Evolutionary conservation across 1,140 invertebrate species (phyloP), one percentile per base, ranked within the genome.

Genomic region (Stenopsyche tienmushanensis): DNA sequence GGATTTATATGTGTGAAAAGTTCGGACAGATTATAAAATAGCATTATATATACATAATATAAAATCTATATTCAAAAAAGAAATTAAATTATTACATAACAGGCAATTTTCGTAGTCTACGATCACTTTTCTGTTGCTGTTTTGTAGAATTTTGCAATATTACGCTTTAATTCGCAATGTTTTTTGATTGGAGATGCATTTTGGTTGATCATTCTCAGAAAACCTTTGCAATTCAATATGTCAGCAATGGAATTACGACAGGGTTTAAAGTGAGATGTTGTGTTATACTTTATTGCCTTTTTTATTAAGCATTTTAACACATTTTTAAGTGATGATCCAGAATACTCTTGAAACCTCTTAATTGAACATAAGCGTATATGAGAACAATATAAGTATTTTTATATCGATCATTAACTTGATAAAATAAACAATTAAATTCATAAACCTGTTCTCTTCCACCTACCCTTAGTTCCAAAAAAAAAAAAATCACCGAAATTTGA

Each of bases 1-100:
- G n/a, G n/a, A n/a, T n/a, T n/a, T 29, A 53, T 45, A 58, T 55
- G 59, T 66, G 68, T 52, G 41, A 70, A 42, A 20, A 29, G 20
- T 59, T 23, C 42, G 44, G 63, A 65, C 67, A 69, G 58, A 65
- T 58, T 58, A 58, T 45, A 49, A 47, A 57, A 34, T 57, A 57
- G 8, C 34, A 39, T 29, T 62, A 62, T 66, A 66, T 62, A 65
- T 65, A 65, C 39, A 69, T 70, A n/a, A n/a, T n/a, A 60, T 69
- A 17, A 53, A 65, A 41, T 65, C 49, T 69, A 64, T 67, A 66
- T 58, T 69, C 23, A 64, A 69, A 45, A 63, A 39, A 69, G 59
- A 68, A 47, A 25, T 58, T 47, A 63, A 65, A 58, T 59, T 53
- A 69, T 42, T 67, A 54, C 45, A 52, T 63, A 64, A 42, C 64